Percentiles rank a stretch among this genome's conserved stretches.
Evolutionary conservation across 2,113 vertebrate genomes (phyloP).

Genomic region (Oceanites oceanicus): DNA sequence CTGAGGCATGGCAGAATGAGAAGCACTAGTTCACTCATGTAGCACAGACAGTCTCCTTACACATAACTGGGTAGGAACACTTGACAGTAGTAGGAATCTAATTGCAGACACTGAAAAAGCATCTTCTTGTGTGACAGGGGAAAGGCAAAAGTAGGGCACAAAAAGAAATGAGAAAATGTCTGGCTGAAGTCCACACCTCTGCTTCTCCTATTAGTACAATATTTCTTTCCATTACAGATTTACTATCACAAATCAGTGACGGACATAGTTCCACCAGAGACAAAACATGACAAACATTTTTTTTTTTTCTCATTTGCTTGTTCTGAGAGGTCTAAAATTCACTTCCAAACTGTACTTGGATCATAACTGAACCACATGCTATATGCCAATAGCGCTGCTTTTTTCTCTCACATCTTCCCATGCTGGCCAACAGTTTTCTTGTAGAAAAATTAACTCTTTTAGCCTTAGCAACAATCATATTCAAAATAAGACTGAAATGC

Average conservation of each 20-base stretch:
- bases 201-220: not conserved
- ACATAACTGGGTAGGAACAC: not conserved
- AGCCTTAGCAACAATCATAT: not conserved
- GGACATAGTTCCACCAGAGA: not conserved
- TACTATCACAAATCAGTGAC: not conserved
- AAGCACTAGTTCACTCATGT: not conserved
- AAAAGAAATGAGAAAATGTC: not conserved
- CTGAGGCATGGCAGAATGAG: not conserved
- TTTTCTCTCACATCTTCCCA: not conserved
- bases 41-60: not conserved
- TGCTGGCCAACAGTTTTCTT: not conserved
- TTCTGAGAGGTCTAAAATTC: not conserved
- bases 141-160: conserved; percentile 8
- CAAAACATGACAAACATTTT: not conserved
- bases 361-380: not conserved
- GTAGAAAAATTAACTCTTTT: not conserved
- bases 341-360: not conserved
- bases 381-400: not conserved
- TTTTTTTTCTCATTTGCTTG: not conserved
- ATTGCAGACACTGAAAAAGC: not conserved
- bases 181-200: not conserved
- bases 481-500: not conserved
- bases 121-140: not conserved
- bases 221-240: not conserved
- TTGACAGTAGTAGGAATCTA: not conserved